phyloP scores from a whole-genome alignment of 1,140 invertebrate genomes.

The Pseudomyrmex sp. region DNA sequence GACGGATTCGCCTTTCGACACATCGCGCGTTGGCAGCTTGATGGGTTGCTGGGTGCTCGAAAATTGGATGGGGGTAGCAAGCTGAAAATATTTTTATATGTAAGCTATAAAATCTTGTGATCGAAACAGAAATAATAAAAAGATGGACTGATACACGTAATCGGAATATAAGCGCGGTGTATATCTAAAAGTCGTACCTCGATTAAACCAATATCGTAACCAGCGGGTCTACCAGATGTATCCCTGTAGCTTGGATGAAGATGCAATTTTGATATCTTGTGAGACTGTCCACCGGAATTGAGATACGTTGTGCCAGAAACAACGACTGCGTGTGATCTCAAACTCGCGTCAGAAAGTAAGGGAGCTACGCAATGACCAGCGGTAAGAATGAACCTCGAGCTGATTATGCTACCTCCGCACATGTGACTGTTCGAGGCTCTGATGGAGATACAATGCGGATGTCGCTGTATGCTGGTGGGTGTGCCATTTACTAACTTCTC shows the following conservation, averaged over 20 bases:
- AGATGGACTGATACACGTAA: background rate
- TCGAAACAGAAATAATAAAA: background rate
- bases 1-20: background rate
- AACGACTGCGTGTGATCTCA: background rate
- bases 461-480: background rate
- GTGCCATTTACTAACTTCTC: constrained; percentile 18
- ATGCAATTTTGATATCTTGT: background rate
- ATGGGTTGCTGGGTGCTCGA: background rate
- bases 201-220: constrained; percentile 23
- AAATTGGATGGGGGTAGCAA: background rate
- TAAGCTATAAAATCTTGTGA: background rate
- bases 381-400: background rate
- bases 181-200: constrained; percentile 5
- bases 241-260: background rate
- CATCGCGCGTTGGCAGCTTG: background rate
- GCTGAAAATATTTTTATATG: constrained; percentile 31
- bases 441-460: constrained; percentile 16
- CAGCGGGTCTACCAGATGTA: background rate
- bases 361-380: constrained; percentile 10
- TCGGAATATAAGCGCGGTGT: background rate
- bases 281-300: background rate
- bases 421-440: background rate
- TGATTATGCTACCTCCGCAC: constrained; percentile 40
- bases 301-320: constrained; percentile 10
- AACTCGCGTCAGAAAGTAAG: background rate